These are phyloP conservation scores for Corythoichthys haematopterus DNA, from an alignment of 2,113 vertebrate genomes.

Conservation along the genomic window DNA sequence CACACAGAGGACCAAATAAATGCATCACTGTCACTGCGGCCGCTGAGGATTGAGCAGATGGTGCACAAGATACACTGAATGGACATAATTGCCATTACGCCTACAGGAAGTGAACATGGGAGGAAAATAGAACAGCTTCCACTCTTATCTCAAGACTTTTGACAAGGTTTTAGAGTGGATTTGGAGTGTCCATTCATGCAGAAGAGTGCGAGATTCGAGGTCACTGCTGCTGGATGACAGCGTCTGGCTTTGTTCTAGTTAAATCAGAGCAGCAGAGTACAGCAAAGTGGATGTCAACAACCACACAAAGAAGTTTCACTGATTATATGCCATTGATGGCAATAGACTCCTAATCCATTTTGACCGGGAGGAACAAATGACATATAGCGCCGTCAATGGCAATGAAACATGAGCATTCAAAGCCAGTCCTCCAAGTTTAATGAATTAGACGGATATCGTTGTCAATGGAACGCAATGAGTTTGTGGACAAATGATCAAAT, in stretches of 20 bases:
- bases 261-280: not conserved
- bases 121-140: not conserved
- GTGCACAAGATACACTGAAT: slow-evolving; percentile 33
- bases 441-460: no score
- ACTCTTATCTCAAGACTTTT: not conserved
- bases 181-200: not conserved
- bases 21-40: slow-evolving; percentile 16
- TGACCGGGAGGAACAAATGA: no score
- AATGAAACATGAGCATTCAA: no score
- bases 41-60: slow-evolving; percentile 15
- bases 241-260: not conserved
- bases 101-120: not conserved
- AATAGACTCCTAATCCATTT: no score
- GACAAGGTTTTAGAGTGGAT: not conserved
- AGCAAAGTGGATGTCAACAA: not conserved
- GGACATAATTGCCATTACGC: not conserved
- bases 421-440: no score
- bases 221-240: not conserved
- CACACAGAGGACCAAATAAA: slow-evolving; percentile 19
- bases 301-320: not conserved
- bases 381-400: no score
- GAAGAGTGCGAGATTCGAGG: not conserved
- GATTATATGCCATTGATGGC: no score
- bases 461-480: no score
- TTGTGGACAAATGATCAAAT: no score